Evolutionary conservation across 1,140 invertebrate genomes (phyloP), one percentile per base, ranked within the genome.

Genomic region (Nephotettix cincticeps): DNA sequence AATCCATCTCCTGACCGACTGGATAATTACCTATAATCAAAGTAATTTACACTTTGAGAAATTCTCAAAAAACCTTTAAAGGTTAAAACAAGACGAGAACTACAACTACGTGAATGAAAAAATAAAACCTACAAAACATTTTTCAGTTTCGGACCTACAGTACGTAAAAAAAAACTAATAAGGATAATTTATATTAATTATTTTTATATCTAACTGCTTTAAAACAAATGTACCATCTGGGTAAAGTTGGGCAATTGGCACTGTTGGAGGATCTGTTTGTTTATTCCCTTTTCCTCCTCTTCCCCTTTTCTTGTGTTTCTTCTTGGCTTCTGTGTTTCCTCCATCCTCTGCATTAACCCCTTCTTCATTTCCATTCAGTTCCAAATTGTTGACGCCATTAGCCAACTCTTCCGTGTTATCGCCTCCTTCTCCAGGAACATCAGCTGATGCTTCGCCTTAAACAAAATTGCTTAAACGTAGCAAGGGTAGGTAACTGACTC

Each of bases 171-270:
- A 54, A 54, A 21, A 54, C 23, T n/a, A 54, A 9, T 40, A 54
- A n/a, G n/a, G n/a, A n/a, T n/a, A n/a, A n/a, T n/a, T n/a, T n/a
- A n/a, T n/a, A n/a, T n/a, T n/a, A n/a, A n/a, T n/a, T n/a, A 36
- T 36, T 6, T 14, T 6, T 36, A 36, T 36, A 6, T 36, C 32
- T 36, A 36, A 6, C 47, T 54, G 23, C 4, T 19, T 6, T 3
- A 3, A 3, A 80, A 69, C 79, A 76, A 51, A 83, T 79, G 87
- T 86, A 81, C 90, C 93, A 84, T 95, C 88, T 3, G 93, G 88
- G 78, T 89, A 99, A 2, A 97, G 83, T 68, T 96, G 91, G 0
- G 86, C 84, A 74, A 99, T 92, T 0, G 97, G 91, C 76, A 98
- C 87, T 19, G 90, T 87, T 13, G 96, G 95, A 19, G 95, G 95